These are phyloP conservation scores for Terrapene triunguis DNA, from an alignment of 2,113 vertebrate genomes.

Conservation along the genomic window DNA sequence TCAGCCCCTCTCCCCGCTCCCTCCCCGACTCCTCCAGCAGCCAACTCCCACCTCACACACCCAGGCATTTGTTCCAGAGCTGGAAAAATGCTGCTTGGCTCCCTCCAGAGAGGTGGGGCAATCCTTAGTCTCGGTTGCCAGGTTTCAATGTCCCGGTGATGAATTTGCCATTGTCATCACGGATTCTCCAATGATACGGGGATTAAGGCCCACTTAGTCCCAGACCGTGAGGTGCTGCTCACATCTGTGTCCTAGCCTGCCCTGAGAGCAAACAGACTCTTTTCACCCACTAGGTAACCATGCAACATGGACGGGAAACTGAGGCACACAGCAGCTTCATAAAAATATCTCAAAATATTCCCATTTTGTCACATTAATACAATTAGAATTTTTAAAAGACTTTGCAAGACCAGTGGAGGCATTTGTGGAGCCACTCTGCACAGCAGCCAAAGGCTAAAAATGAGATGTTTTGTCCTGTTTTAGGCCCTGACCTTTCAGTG, in stretches of 20 bases:
- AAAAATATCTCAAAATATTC: too few species aligned
- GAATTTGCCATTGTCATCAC: neutral
- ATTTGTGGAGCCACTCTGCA: neutral
- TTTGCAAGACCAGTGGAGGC: neutral
- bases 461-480: accelerated
- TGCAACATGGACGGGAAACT: too few species aligned
- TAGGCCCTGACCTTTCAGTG: neutral
- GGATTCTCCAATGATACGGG: neutral
- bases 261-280: neutral
- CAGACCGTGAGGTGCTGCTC: too few species aligned
- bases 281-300: neutral
- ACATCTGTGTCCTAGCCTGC: neutral
- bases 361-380: too few species aligned
- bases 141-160: neutral
- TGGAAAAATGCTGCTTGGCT: neutral
- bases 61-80: neutral
- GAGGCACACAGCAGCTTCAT: too few species aligned
- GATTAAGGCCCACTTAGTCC: neutral
- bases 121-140: neutral
- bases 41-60: neutral
- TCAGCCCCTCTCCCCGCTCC: too few species aligned
- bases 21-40: neutral
- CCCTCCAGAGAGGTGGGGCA: neutral
- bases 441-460: neutral
- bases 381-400: neutral